A percentile compares a stretch with the other conserved stretches of the same genome.
Evolutionary conservation across 1,140 invertebrate genomes (phyloP).

Genomic region (Aplysia californica): DNA sequence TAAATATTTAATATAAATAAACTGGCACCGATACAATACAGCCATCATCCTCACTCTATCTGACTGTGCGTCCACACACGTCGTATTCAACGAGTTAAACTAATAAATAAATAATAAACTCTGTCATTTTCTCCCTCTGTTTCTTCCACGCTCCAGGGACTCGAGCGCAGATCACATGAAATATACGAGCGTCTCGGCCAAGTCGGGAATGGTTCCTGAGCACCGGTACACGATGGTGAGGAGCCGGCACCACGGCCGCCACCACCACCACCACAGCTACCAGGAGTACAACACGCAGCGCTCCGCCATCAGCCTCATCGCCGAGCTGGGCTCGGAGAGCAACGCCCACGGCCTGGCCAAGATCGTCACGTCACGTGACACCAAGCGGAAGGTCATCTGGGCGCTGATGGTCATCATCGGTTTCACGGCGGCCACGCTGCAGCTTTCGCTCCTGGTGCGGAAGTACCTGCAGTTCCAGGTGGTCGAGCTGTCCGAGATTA

Average conservation of each 20-base stretch:
- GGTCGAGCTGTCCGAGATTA: conserved; percentile 61
- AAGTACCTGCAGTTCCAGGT: conserved; percentile 60
- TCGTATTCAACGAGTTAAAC: background rate
- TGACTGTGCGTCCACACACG: background rate
- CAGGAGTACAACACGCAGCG: background rate
- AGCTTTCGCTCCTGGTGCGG: conserved; percentile 55
- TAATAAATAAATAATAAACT: background rate
- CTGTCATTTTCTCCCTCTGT: background rate
- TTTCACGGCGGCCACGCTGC: conserved; percentile 60
- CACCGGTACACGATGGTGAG: background rate
- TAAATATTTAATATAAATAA: too few species aligned
- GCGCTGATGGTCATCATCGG: conserved; percentile 58
- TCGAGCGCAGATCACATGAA: background rate
- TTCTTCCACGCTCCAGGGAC: background rate
- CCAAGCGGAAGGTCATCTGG: conserved; percentile 58
- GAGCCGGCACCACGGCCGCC: background rate
- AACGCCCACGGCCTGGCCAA: conserved; percentile 62
- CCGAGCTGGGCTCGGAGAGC: conserved; percentile 60
- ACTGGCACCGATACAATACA: too few species aligned
- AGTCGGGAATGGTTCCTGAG: background rate
- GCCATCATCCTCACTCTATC: background rate
- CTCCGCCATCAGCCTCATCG: conserved; percentile 47
- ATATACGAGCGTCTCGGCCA: background rate
- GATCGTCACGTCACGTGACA: conserved; percentile 56
- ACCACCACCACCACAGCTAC: background rate